A percentile compares a stretch with the other conserved stretches of the same genome.
These are phyloP conservation scores for Agonopterix heracliana DNA, from an alignment of 2,888 invertebrate species.

Conservation along the genomic window DNA sequence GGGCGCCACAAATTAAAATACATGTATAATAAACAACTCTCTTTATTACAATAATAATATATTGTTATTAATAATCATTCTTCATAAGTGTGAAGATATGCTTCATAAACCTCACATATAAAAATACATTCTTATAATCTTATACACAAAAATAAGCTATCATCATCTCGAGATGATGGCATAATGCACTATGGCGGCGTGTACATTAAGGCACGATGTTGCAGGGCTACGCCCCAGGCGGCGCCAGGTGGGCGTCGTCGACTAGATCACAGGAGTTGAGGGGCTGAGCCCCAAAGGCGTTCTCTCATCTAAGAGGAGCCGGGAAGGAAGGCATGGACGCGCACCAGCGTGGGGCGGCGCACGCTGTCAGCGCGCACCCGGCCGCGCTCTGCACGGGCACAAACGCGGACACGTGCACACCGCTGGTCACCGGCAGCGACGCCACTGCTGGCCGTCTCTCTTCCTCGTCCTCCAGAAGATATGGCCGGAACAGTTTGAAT, in stretches of 20 bases:
- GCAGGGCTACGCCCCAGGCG: slow-evolving; percentile 71
- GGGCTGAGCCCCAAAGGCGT: slow-evolving; percentile 55
- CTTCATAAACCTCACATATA: slow-evolving; percentile 71
- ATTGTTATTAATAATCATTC: slow-evolving; percentile 62
- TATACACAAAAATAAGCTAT: slow-evolving; percentile 70
- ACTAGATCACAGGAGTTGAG: slow-evolving; percentile 70
- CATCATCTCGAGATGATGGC: slow-evolving; percentile 61
- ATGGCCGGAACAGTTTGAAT: slow-evolving; percentile 86
- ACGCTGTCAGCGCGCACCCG: slow-evolving; percentile 54
- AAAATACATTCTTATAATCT: slow-evolving; percentile 69
- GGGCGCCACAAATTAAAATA: slow-evolving; percentile 35
- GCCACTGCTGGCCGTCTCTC: slow-evolving; percentile 55
- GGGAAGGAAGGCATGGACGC: slow-evolving; percentile 78
- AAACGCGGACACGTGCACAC: slow-evolving; percentile 64
- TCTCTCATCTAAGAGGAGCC: slow-evolving; percentile 66
- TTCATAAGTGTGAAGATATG: slow-evolving; percentile 67
- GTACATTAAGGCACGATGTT: slow-evolving; percentile 70
- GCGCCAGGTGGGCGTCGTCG: slow-evolving; percentile 69
- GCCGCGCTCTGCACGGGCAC: slow-evolving; percentile 64
- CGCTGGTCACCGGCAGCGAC: slow-evolving; percentile 49
- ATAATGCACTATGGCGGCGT: slow-evolving; percentile 74
- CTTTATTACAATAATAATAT: slow-evolving; percentile 65
- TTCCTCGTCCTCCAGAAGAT: slow-evolving; percentile 80
- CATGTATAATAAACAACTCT: slow-evolving; percentile 63
- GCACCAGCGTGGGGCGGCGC: slow-evolving; percentile 78